A percentile compares a stretch with the other conserved stretches of the same genome.
These are phyloP conservation scores for Drosophila prolongata DNA, from an alignment of 2,888 invertebrate species.

Conservation along the genomic window DNA sequence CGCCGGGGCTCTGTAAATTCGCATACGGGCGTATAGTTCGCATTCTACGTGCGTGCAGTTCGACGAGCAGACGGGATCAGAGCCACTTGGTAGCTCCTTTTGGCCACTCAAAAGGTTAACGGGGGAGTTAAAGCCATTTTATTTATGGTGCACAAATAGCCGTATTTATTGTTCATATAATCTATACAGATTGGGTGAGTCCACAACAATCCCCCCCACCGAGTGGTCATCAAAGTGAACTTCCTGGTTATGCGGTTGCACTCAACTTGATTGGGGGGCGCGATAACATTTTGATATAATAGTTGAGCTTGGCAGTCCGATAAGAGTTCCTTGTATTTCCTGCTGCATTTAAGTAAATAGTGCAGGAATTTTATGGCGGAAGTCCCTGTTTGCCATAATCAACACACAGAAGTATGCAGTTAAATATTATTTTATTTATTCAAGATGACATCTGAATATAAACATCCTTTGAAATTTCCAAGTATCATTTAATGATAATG, in stretches of 20 bases:
- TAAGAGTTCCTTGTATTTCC: slow-evolving; percentile 39
- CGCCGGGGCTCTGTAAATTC: slow-evolving; percentile 64
- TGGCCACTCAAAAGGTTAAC: slow-evolving; percentile 10
- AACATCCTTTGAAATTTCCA: not conserved
- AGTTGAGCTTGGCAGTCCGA: slow-evolving; percentile 3
- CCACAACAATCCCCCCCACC: slow-evolving; percentile 1
- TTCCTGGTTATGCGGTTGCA: slow-evolving; percentile 36
- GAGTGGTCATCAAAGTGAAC: slow-evolving; percentile 24
- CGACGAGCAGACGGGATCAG: slow-evolving; percentile 50
- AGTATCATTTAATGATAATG: too few species aligned
- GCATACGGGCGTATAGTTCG: slow-evolving; percentile 49
- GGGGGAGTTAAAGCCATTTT: slow-evolving; percentile 6
- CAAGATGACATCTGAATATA: too few species aligned
- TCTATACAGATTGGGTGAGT: slow-evolving; percentile 40
- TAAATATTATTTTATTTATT: not conserved
- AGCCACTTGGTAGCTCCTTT: slow-evolving; percentile 20
- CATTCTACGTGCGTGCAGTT: slow-evolving; percentile 60
- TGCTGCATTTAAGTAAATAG: slow-evolving; percentile 6
- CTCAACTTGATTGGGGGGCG: slow-evolving; percentile 21
- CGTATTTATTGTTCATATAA: slow-evolving; percentile 12
- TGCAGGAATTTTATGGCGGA: not conserved
- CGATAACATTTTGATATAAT: slow-evolving; percentile 12
- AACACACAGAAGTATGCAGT: not conserved
- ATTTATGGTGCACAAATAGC: slow-evolving; percentile 8
- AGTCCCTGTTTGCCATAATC: not conserved